Conservation (phyloP, 2,113 vertebrate genomes). For the Bos taurus region ARS-UCD2.0 NC_037332.1:116502001-116502500, state of each 20-base stretch:
- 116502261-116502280: constrained; percentile 98
- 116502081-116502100: constrained; percentile 96
- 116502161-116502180: constrained; percentile 94
- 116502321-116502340: accelerated
- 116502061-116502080: constrained; percentile 96
- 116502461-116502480: accelerated
- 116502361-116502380: accelerated
- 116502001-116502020: constrained; percentile 97
- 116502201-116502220: constrained; percentile 99
- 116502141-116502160: constrained; percentile 98
- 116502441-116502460: neutral
- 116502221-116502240: constrained; percentile 95
- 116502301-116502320: accelerated
- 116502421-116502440: accelerated
- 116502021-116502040: constrained; percentile 93
- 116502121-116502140: constrained; percentile 94
- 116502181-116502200: constrained; percentile 98
- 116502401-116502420: accelerated
- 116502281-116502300: constrained; percentile 89
- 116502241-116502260: constrained; percentile 96
- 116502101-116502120: constrained; percentile 99
- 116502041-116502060: constrained; percentile 96
- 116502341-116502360: neutral
- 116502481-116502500: neutral
- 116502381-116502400: accelerated